Evolutionary conservation across 2,888 invertebrate genomes (phyloP).

Genomic region (Oligia latruncula): DNA sequence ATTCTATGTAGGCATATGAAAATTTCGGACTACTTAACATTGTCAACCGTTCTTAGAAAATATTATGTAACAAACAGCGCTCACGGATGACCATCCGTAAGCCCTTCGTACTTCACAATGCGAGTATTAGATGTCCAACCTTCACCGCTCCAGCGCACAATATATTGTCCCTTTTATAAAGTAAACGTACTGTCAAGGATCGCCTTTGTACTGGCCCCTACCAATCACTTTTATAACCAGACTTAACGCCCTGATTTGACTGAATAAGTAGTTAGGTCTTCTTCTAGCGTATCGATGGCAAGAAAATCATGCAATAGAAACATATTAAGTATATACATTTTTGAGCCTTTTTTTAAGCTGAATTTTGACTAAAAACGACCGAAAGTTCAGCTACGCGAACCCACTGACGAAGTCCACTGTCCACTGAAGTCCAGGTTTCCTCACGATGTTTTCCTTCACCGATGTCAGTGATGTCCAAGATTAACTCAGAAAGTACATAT

Average conservation of each 20-base stretch:
- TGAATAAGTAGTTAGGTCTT: background rate
- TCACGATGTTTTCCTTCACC: too few relatives aligned
- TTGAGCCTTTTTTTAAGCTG: too few relatives aligned
- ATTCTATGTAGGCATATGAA: background rate
- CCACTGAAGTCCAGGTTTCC: too few relatives aligned
- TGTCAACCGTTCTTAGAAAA: constrained; percentile 2
- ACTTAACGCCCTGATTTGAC: background rate
- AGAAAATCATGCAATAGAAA: background rate
- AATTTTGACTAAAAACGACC: too few relatives aligned
- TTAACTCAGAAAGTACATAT: too few relatives aligned
- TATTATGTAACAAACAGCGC: background rate
- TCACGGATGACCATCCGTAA: background rate
- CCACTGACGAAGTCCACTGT: background rate
- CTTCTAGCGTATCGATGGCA: background rate
- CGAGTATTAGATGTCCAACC: constrained; percentile 45
- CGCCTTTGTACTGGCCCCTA: constrained; percentile 6
- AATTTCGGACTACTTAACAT: background rate
- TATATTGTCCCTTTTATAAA: constrained; percentile 36
- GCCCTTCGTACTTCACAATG: constrained; percentile 19
- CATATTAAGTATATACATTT: background rate
- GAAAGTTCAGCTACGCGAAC: background rate
- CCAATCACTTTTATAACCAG: constrained; percentile 2
- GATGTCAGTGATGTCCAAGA: too few relatives aligned
- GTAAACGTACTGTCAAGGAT: constrained; percentile 9
- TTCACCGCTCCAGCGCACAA: constrained; percentile 45